These are phyloP conservation scores for Stenchaetothrips biformis DNA, from an alignment of 2,888 invertebrate species.

Conservation along the genomic window DNA sequence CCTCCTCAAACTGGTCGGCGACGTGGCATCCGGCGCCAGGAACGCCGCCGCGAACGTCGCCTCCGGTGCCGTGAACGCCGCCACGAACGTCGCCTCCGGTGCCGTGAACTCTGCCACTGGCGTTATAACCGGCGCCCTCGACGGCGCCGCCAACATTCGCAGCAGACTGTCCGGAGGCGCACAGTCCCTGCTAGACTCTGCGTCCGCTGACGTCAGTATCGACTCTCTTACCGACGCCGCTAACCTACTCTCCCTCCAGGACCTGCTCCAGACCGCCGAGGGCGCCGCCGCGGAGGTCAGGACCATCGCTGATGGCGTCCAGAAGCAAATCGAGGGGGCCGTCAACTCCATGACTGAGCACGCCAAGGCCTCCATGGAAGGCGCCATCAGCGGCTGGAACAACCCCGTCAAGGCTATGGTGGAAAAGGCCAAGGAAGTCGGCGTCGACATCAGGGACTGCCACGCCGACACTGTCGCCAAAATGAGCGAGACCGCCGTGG, in stretches of 20 bases:
- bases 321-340: neutral
- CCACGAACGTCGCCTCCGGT: neutral
- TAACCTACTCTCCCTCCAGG: neutral
- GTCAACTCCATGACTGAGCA: neutral
- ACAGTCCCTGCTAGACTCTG: neutral
- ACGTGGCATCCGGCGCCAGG: neutral
- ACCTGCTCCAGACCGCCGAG: neutral
- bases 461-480: neutral
- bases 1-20: neutral
- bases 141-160: neutral
- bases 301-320: neutral
- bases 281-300: neutral
- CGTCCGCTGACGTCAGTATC: neutral
- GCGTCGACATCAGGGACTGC: neutral
- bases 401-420: neutral
- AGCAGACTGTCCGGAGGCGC: neutral
- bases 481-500: neutral
- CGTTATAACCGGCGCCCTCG: neutral
- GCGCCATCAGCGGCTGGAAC: conserved; percentile 5
- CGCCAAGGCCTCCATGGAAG: neutral
- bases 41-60: neutral
- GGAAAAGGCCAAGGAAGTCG: neutral
- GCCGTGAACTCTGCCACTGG: neutral
- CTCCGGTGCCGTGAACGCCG: neutral
- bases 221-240: neutral